Conservation (phyloP, 2,888 invertebrate genomes). For the Drosophila kambysellisi region DNA sequence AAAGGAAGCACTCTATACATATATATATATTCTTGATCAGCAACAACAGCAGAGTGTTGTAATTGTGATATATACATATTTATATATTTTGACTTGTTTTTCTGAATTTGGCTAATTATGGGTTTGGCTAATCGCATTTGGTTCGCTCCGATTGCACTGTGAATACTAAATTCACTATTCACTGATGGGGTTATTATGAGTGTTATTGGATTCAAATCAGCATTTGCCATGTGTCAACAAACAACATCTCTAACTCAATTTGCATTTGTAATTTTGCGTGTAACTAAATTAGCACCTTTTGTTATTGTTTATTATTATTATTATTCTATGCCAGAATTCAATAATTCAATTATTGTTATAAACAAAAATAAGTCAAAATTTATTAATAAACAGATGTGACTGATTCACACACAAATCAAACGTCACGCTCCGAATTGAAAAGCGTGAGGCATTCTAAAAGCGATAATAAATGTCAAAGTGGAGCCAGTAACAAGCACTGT, state of each 20-base stretch:
- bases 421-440: not conserved
- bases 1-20: no score
- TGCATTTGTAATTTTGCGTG: conserved; percentile 1
- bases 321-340: not conserved
- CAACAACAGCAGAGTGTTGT: no score
- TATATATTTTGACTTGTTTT: not conserved
- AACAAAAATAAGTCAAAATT: not conserved
- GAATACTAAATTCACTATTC: conserved; percentile 27
- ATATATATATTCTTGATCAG: not conserved
- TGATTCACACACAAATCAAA: not conserved
- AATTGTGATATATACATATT: not conserved
- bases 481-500: not conserved
- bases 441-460: conserved; percentile 9
- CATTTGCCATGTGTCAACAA: not conserved
- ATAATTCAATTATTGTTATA: not conserved
- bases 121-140: not conserved
- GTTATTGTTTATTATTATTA: not conserved
- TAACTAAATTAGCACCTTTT: not conserved
- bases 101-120: not conserved
- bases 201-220: not conserved
- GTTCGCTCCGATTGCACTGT: conserved; percentile 18
- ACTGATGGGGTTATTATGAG: not conserved
- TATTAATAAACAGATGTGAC: not conserved
- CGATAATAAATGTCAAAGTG: not conserved
- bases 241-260: conserved; percentile 1